A percentile compares a stretch with the other conserved stretches of the same genome.
These are phyloP conservation scores for Taenaris catops DNA, from an alignment of 2,888 invertebrate species.

Conservation along the genomic window DNA sequence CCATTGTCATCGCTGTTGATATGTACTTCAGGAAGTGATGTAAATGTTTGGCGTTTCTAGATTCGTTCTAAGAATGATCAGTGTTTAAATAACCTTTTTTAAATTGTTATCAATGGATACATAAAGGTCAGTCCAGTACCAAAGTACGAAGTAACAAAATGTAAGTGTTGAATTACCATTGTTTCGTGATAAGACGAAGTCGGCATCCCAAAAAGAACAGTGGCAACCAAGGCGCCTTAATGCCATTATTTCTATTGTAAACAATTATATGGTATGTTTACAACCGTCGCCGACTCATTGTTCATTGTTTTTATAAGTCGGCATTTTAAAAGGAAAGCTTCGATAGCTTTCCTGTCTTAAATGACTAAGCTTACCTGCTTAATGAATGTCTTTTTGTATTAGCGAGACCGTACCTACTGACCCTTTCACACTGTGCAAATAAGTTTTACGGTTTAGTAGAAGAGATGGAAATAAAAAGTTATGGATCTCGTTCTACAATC, in stretches of 20 bases:
- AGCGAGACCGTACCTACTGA: no score
- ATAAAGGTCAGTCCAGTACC: slow-evolving; percentile 8
- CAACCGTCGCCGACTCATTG: slow-evolving; percentile 36
- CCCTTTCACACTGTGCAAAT: no score
- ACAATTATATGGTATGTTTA: slow-evolving; percentile 47
- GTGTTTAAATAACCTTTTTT: slow-evolving; percentile 18
- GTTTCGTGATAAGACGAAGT: slow-evolving; percentile 17
- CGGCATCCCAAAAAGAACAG: slow-evolving; percentile 53
- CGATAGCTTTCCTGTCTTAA: slow-evolving; percentile 16
- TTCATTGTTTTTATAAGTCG: slow-evolving; percentile 43
- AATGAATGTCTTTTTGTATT: no score
- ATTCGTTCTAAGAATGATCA: slow-evolving; percentile 23
- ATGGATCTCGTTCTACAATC: no score
- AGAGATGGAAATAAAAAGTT: no score
- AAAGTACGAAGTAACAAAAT: slow-evolving; percentile 3
- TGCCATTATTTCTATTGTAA: slow-evolving; percentile 51
- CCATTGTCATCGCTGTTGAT: no score
- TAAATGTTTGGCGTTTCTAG: no score
- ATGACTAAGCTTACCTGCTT: slow-evolving; percentile 7
- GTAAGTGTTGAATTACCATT: slow-evolving; percentile 7
- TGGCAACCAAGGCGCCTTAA: slow-evolving; percentile 58
- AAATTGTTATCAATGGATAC: slow-evolving; percentile 19
- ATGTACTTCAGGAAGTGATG: no score
- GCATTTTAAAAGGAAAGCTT: slow-evolving; percentile 31
- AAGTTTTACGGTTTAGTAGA: no score